Base-by-base conservation (phyloP, 2,113 vertebrate species). In the Canis aureus region DNA sequence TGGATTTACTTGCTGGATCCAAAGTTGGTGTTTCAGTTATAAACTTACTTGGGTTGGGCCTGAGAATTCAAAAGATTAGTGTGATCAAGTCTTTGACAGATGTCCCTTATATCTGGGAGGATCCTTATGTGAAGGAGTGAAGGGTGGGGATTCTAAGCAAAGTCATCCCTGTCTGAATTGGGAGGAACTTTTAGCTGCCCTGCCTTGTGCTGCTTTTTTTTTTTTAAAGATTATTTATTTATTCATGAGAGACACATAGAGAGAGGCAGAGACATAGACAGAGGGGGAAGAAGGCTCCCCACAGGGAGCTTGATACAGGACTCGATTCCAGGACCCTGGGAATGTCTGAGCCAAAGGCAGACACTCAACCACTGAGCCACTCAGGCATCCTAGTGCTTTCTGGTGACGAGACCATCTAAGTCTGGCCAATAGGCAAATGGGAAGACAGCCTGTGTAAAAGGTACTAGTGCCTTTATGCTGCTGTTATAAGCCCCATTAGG, bases 381-480 rank as follows among this genome's bases (percentile, higher is more conserved):
- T 43, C 38, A 43, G 4, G 38, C 38, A 43, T 43, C 38, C 38
- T 43, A 43, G 38, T 43, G 32, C 35, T 9, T 35, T 88, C 76
- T 27, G 51, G 86, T 23, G 5, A 64, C 1, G 0, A 51, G 55
- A 85, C 49, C 79, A 16, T 51, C 43, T 67, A 22, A 53, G 25
- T 49, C 69, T 49, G 17, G 11, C 51, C 60, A 19, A 29, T 0
- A 85, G 85, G 66, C 35, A 89, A 89, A 62, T 6, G 13, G 53
- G 71, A 80, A 49, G 51, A 73, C 0, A 0, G 38, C 22, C 35
- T 7, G 0, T 6, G 38, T 13, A 57, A 53, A 23, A 85, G 67
- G 17, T 5, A 11, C 1, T 1, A 43, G 23, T 15, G 11, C 38
- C 35, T 23, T 43, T 16, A 13, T 92, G 93, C 96, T 99, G 99